phyloP scores from a whole-genome alignment of 2,888 invertebrate species.

The Salticus scenicus region DNA sequence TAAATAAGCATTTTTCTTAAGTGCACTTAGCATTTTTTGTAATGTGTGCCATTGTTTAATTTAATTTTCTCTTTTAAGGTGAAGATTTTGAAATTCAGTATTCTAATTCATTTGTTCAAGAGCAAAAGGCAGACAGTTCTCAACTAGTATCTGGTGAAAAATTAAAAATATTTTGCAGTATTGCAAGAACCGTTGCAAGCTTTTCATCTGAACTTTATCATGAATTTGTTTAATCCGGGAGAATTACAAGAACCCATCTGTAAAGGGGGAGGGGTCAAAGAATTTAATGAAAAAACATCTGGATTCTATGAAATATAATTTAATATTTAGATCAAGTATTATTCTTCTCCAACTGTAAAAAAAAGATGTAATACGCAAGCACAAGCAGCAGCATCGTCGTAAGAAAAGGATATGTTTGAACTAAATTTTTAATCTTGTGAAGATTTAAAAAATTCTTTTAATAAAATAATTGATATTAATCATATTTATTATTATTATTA shows the following conservation, averaged over 20 bases:
- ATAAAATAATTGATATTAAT: too few relatives aligned
- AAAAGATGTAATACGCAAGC: conserved; percentile 55
- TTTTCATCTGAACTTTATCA: conserved; percentile 54
- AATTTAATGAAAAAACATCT: conserved; percentile 28
- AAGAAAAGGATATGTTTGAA: conserved; percentile 38
- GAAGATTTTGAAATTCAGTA: background rate
- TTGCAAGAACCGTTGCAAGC: conserved; percentile 49
- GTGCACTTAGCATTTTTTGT: too few relatives aligned
- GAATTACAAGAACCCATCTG: conserved; percentile 60
- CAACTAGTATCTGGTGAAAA: background rate
- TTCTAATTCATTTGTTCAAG: background rate
- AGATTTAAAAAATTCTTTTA: too few relatives aligned
- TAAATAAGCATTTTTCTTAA: too few relatives aligned
- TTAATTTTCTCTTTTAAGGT: background rate
- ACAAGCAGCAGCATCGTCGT: conserved; percentile 54
- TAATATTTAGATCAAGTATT: conserved; percentile 43
- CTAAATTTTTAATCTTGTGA: too few relatives aligned
- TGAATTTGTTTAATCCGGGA: conserved; percentile 35
- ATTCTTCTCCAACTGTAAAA: conserved; percentile 18
- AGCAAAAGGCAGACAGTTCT: background rate
- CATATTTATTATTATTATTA: too few relatives aligned
- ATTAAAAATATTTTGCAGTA: conserved; percentile 9
- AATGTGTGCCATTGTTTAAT: too few relatives aligned
- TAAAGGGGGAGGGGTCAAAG: conserved; percentile 45
- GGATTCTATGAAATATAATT: conserved; percentile 27